Base-by-base conservation (phyloP, 2,888 invertebrate genomes). In the Sphecodes monilicornis region DNA sequence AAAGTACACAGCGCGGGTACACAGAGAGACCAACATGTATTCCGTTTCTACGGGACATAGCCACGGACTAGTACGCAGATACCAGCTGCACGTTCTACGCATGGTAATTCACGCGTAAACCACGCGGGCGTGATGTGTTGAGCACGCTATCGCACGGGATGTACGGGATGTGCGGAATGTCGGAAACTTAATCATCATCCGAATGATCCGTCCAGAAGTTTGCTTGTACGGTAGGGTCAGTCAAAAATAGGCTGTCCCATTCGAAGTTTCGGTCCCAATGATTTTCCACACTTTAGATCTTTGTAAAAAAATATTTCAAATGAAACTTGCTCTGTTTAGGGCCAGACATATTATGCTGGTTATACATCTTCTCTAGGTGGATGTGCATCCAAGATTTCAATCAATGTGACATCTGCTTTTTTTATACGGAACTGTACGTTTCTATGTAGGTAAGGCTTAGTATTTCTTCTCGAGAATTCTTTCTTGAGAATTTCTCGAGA, bases 51-150 rank as follows among this genome's bases (percentile, higher is more conserved):
- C 71, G 13, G 22, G 74, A 29, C 60, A 50, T 36, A 46, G n/a
- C 57, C 76, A 18, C 13, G 69, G 50, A 29, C 29, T 32, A 3
- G 46, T 22, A 39, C 50, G 68, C n/a, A 32, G 41, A 43, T 64
- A 77, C 46, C 41, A 22, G 43, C 71, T 36, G 36, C 36, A 66
- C 60, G 60, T 60, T 68, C 36, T 5, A 68, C 68, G 36, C n/a
- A 39, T 39, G 41, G 39, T 64, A 73, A 82, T 79, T 79, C 81
- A 84, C 81, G 75, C 66, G 39, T 26, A 76, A 75, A n/a, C n/a
- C 4, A 8, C n/a, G 50, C 75, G 29, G 10, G 2, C 60, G 29
- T 29, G 60, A 60, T 60, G 16, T 18, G 18, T 29, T 60, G 29
- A 18, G 26, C 41, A 68, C 54, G 18, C 2, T 8, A 26, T 16